A percentile compares a stretch with the other conserved stretches of the same genome.
Conservation (phyloP, 2,797 vertebrate species). For the Halcyon leucocephala region DNA sequence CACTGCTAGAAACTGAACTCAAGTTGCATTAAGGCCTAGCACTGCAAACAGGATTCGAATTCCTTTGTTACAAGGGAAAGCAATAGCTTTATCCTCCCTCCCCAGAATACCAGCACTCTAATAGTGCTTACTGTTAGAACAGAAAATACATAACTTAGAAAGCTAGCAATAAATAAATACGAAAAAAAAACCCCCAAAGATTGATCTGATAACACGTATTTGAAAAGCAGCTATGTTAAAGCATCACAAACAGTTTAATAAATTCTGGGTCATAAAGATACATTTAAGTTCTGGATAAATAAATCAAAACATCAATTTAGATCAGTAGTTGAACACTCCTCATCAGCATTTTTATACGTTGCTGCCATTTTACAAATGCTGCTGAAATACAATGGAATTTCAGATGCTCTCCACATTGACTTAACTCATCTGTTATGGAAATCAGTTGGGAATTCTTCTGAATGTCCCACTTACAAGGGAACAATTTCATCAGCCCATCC, state of each 20-base stretch:
- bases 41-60: background rate
- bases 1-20: background rate
- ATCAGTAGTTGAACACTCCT: background rate
- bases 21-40: background rate
- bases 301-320: background rate
- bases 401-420: background rate
- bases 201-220: background rate
- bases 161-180: background rate
- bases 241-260: background rate
- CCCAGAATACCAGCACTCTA: background rate
- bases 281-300: background rate
- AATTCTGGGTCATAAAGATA: background rate
- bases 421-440: background rate
- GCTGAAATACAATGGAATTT: conserved; percentile 22
- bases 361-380: background rate
- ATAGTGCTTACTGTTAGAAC: background rate
- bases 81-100: background rate
- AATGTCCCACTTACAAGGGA: background rate
- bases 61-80: background rate
- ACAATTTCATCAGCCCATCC: conserved; percentile 9
- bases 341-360: background rate
- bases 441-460: conserved; percentile 16
- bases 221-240: background rate
- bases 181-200: background rate
- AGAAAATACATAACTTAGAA: background rate